Conservation (phyloP, 2,113 vertebrate species). For the Poeciliopsis retropinna region DNA sequence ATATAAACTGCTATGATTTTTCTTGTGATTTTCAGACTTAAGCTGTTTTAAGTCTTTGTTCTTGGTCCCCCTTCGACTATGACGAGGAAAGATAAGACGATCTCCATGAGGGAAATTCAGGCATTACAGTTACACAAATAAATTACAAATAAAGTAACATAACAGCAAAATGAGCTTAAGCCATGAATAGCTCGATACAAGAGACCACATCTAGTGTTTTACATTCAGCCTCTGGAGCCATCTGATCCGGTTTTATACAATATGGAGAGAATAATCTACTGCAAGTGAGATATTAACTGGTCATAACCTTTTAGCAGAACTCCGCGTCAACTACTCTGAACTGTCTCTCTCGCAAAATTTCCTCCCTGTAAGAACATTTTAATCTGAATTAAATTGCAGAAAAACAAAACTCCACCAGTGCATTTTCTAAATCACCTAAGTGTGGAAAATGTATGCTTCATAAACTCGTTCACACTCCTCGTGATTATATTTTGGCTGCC, state of each 20-base stretch:
- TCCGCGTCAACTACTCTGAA: not conserved
- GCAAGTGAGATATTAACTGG: not conserved
- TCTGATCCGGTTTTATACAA: not conserved
- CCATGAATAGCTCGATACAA: not conserved
- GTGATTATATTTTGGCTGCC: slow-evolving; percentile 51
- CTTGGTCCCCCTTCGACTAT: not conserved
- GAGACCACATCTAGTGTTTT: not conserved
- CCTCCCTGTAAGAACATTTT: slow-evolving; percentile 52
- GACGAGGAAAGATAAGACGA: not conserved
- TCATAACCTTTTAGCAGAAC: not conserved
- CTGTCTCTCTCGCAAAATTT: not conserved
- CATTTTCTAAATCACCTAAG: slow-evolving; percentile 22
- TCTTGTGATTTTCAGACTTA: not conserved
- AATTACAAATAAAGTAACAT: not conserved
- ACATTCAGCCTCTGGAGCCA: not conserved
- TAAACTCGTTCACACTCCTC: slow-evolving; percentile 51
- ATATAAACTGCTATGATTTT: not conserved
- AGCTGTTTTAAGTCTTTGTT: not conserved
- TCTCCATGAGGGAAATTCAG: not conserved
- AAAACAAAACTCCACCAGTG: slow-evolving; percentile 26
- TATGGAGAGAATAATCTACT: not conserved
- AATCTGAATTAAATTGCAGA: slow-evolving; percentile 65
- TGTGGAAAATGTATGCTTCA: slow-evolving; percentile 48
- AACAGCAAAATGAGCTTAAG: not conserved
- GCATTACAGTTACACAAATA: not conserved